Evolutionary conservation across 1,140 invertebrate species (phyloP).

Genomic region (Drosophila pectinifera): DNA sequence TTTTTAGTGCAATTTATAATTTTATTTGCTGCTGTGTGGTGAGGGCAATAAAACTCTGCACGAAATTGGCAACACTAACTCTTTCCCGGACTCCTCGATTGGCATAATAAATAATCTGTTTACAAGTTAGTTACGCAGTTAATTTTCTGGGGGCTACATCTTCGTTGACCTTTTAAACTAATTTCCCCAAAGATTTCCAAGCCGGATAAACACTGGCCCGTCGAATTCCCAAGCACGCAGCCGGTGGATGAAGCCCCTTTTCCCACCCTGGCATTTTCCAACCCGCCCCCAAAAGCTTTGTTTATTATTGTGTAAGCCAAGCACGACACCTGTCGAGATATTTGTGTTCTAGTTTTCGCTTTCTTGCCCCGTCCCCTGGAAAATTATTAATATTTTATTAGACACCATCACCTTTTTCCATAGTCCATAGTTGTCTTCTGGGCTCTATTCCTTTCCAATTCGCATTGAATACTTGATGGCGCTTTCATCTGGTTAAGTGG

Average conservation of each 20-base stretch:
- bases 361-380: conserved; percentile 13
- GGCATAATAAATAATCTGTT: conserved; percentile 81
- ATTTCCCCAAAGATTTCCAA: conserved; percentile 72
- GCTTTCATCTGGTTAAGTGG: conserved; percentile 77
- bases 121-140: conserved; percentile 82
- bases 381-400: conserved; percentile 80
- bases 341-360: conserved; percentile 61
- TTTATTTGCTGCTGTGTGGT: conserved; percentile 50
- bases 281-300: conserved; percentile 47
- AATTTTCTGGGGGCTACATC: conserved; percentile 49
- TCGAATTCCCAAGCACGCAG: conserved; percentile 67
- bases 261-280: background rate
- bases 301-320: conserved; percentile 76
- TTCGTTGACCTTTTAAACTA: conserved; percentile 75
- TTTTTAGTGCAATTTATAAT: conserved; percentile 84
- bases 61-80: conserved; percentile 59
- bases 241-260: background rate
- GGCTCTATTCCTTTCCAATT: conserved; percentile 20
- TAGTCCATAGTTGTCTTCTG: conserved; percentile 38
- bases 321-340: conserved; percentile 75
- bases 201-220: conserved; percentile 30
- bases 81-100: conserved; percentile 28
- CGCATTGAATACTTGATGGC: conserved; percentile 68
- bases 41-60: conserved; percentile 74
- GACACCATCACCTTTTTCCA: background rate